Conservation (phyloP, 2,888 invertebrate species). For the Notocelia uddmanniana region DNA sequence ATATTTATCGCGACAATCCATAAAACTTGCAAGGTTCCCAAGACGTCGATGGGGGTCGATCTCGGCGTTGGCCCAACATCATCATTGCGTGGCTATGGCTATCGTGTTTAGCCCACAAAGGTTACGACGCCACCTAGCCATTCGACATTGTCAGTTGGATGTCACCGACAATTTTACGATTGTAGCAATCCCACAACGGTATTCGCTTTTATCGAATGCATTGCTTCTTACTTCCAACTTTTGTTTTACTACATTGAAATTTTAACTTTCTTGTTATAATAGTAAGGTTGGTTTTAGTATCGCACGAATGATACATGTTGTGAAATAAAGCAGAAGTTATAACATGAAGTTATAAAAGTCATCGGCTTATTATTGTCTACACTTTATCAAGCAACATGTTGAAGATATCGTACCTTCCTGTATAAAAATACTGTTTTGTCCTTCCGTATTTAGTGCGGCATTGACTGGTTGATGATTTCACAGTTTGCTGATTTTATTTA, state of each 20-base stretch:
- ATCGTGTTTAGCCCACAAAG: constrained; percentile 53
- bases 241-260: neutral
- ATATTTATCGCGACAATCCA: neutral
- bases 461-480: neutral
- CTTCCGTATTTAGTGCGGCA: neutral
- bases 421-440: neutral
- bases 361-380: constrained; percentile 33
- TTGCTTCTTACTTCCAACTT: constrained; percentile 17
- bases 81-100: constrained; percentile 37
- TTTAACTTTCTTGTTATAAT: neutral
- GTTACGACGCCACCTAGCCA: constrained; percentile 55
- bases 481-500: no score
- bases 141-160: constrained; percentile 53
- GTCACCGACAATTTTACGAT: constrained; percentile 62
- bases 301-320: neutral
- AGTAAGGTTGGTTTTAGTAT: neutral
- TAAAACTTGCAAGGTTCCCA: constrained; percentile 2
- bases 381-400: constrained; percentile 28
- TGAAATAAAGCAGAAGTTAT: constrained; percentile 9
- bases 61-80: constrained; percentile 32
- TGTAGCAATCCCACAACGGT: constrained; percentile 57
- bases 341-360: constrained; percentile 53
- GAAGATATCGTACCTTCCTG: constrained; percentile 10
- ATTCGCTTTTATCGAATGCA: constrained; percentile 48
- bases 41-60: constrained; percentile 24